phyloP scores from a whole-genome alignment of 2,888 invertebrate genomes.

The Coelinius sp. region DNA sequence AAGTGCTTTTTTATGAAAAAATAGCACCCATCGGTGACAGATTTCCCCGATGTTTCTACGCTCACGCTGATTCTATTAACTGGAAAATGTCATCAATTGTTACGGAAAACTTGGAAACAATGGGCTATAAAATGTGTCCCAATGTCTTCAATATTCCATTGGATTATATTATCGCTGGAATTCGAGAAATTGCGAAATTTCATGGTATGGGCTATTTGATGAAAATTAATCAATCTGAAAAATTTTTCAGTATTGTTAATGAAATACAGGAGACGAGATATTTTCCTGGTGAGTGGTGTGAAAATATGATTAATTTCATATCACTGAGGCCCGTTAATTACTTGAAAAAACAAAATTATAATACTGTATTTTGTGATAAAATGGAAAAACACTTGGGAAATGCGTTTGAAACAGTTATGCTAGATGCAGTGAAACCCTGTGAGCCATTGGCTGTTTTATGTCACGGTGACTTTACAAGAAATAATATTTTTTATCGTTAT shows the following conservation, averaged over 20 bases:
- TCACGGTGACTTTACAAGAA: constrained; percentile 63
- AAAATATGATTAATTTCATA: background rate
- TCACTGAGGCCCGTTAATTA: constrained; percentile 48
- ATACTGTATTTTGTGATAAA: constrained; percentile 53
- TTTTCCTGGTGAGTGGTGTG: background rate
- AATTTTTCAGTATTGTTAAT: constrained; percentile 51
- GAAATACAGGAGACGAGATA: constrained; percentile 49
- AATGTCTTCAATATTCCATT: constrained; percentile 46
- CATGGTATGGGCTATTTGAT: constrained; percentile 59
- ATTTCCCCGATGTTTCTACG: constrained; percentile 44
- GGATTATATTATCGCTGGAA: constrained; percentile 55
- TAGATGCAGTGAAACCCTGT: constrained; percentile 42
- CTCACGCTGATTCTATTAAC: constrained; percentile 39
- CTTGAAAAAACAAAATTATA: constrained; percentile 48
- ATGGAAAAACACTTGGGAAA: constrained; percentile 48
- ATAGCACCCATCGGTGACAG: constrained; percentile 37
- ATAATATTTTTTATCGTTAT: constrained; percentile 57
- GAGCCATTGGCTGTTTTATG: constrained; percentile 62
- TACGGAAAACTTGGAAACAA: constrained; percentile 52
- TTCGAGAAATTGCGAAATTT: constrained; percentile 58
- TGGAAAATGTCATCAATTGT: constrained; percentile 49
- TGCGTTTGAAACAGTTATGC: constrained; percentile 44
- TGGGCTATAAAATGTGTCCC: constrained; percentile 49
- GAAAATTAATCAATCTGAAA: constrained; percentile 49
- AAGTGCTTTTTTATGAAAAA: constrained; percentile 60